Percentiles rank a stretch among this genome's conserved stretches.
Evolutionary conservation across 2,797 vertebrate species (phyloP).

Genomic region (Xenops minutus): DNA sequence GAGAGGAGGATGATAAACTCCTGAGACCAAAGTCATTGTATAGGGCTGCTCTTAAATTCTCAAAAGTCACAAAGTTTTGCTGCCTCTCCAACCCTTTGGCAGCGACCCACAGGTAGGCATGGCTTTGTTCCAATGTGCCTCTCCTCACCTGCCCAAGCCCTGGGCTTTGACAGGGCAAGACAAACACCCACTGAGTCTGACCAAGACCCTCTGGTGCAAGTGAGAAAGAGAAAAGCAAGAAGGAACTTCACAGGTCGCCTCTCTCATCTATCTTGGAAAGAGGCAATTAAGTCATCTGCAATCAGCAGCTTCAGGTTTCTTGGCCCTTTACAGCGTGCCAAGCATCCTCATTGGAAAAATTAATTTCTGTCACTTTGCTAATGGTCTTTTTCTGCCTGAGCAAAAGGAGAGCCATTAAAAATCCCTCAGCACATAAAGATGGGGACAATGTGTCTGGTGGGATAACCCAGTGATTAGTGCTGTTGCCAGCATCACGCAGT

Average conservation of each 20-base stretch:
- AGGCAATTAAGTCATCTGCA: constrained; percentile 31
- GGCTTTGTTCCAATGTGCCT: background rate
- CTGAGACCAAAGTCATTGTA: background rate
- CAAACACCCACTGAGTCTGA: background rate
- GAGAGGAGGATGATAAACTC: background rate
- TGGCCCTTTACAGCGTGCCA: background rate
- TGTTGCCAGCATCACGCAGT: background rate
- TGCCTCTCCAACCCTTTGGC: background rate
- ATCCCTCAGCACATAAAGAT: background rate
- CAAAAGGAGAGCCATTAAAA: constrained; percentile 60
- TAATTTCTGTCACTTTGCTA: constrained; percentile 65
- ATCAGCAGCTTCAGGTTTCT: constrained; percentile 12
- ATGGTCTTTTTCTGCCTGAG: constrained; percentile 56
- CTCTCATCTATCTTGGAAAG: background rate
- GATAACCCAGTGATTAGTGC: background rate
- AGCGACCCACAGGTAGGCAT: background rate
- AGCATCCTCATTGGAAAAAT: constrained; percentile 41
- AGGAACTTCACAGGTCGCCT: background rate
- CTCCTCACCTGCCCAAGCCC: background rate
- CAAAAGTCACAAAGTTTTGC: fast-evolving
- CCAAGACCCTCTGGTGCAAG: background rate
- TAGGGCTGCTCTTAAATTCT: background rate
- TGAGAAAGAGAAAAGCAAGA: background rate
- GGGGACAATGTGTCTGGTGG: constrained; percentile 50
- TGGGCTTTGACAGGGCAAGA: background rate